phyloP scores from a whole-genome alignment of 1,140 invertebrate species.

The Apocrypta bakeri region DNA sequence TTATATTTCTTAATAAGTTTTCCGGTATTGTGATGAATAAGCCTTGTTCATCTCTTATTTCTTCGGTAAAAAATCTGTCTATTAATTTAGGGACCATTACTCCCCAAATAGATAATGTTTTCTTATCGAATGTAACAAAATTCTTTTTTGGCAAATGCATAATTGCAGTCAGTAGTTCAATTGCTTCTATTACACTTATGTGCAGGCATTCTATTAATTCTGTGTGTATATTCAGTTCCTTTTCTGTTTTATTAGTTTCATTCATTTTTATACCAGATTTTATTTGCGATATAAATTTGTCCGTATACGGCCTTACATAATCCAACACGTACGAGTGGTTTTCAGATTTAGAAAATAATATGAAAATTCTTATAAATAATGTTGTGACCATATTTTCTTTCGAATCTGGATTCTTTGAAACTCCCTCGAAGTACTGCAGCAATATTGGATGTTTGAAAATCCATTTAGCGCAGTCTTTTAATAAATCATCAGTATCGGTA shows the following conservation, averaged over 20 bases:
- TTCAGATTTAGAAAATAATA: slow-evolving; percentile 50
- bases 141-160: slow-evolving; percentile 55
- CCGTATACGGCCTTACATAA: slow-evolving; percentile 60
- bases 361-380: slow-evolving; percentile 69
- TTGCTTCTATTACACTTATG: slow-evolving; percentile 51
- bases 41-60: slow-evolving; percentile 38
- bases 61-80: slow-evolving; percentile 48
- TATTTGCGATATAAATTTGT: slow-evolving; percentile 62
- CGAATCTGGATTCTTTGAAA: slow-evolving; percentile 66
- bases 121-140: slow-evolving; percentile 56
- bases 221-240: slow-evolving; percentile 21
- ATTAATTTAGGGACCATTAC: slow-evolving; percentile 62
- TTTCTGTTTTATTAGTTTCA: slow-evolving; percentile 14
- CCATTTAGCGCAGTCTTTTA: slow-evolving; percentile 57
- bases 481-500: not conserved
- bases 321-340: slow-evolving; percentile 40
- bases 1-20: slow-evolving; percentile 57
- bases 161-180: slow-evolving; percentile 56
- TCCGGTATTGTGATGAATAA: slow-evolving; percentile 51
- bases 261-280: slow-evolving; percentile 53
- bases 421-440: slow-evolving; percentile 75
- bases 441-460: slow-evolving; percentile 75
- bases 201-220: slow-evolving; percentile 61
- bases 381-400: slow-evolving; percentile 69
- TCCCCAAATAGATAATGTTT: slow-evolving; percentile 61